Base-by-base conservation (phyloP, 2,888 invertebrate genomes). In the Andrena camellia region DNA sequence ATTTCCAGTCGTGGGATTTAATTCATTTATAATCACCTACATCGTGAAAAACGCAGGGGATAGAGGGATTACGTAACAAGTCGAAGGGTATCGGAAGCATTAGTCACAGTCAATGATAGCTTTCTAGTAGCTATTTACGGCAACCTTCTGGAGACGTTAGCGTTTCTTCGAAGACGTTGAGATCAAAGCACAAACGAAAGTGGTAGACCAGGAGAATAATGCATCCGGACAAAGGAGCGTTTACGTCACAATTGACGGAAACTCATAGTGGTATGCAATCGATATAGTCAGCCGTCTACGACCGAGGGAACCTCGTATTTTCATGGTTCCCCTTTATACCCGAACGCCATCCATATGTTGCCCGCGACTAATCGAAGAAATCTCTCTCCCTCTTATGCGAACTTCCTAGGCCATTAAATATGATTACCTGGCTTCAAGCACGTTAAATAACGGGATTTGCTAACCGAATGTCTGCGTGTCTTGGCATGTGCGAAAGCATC, bases 351-450 rank as follows among this genome's bases (percentile, higher is more conserved):
- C 72, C 64, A 60, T 63, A 20, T 66, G 54, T 66, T 72, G 60
- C 59, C 68, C 72, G 69, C 59, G 79, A 63, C 66, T 75, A 79
- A 89, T 89, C 84, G 87, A 86, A 88, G 84, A 90, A 90, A 83
- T 84, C 84, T 84, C 78, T 82, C 66, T 74, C 70, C n/a, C 62
- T 64, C 63, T 60, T 70, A 83, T 79, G 84, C 54, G 81, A 85
- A 89, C 89, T 91, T 90, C 89, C 90, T 90, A 83, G 81, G 72
- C 83, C 85, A 88, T 91, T 90, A 90, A 90, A 89, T 87, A 84
- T 88, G 85, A 91, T 90, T 90, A 89, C 86, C 74, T 8, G 77
- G 79, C 81, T 81, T 71, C 81, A 73, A 54, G 80, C 66, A 83
- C 35, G 84, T 88, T 86, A 82, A 89, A 88, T 89, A 90, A 90